Conservation (phyloP, 1,140 invertebrate species). For the Heterodera carotae region DNA sequence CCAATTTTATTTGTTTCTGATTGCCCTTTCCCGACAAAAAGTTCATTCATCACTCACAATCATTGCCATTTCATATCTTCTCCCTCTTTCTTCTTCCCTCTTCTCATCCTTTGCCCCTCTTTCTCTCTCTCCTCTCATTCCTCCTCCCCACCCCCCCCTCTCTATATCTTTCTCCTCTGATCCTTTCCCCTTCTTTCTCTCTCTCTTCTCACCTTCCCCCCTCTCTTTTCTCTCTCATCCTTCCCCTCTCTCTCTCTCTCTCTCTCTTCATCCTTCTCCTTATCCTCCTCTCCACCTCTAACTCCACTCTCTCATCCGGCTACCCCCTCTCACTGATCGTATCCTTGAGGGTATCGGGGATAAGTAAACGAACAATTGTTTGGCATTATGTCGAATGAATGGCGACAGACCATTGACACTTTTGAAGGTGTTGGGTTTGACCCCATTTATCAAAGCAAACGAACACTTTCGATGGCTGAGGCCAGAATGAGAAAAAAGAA, state of each 20-base stretch:
- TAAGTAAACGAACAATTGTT: constrained; percentile 8
- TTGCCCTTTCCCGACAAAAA: too few species aligned
- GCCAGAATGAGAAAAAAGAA: neutral
- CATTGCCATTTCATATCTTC: too few species aligned
- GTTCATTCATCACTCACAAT: too few species aligned
- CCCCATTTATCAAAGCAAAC: constrained; percentile 1
- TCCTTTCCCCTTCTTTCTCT: too few species aligned
- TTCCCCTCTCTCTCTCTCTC: too few species aligned
- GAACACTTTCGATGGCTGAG: neutral
- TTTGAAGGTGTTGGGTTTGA: neutral
- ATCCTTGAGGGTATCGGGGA: neutral
- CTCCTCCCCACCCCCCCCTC: too few species aligned
- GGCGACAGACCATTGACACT: neutral
- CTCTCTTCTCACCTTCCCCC: too few species aligned
- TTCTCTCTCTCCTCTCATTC: too few species aligned
- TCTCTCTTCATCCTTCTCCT: neutral
- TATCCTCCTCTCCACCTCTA: neutral
- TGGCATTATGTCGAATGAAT: neutral
- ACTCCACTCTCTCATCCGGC: neutral
- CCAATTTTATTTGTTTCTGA: too few species aligned
- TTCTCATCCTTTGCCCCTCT: too few species aligned
- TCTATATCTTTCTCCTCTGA: too few species aligned
- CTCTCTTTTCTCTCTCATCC: neutral
- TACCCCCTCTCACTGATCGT: neutral
- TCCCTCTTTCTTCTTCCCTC: too few species aligned